A percentile compares a stretch with the other conserved stretches of the same genome.
phyloP scores from a whole-genome alignment of 2,888 invertebrate genomes.

The Lasioglossum lativentre region DNA sequence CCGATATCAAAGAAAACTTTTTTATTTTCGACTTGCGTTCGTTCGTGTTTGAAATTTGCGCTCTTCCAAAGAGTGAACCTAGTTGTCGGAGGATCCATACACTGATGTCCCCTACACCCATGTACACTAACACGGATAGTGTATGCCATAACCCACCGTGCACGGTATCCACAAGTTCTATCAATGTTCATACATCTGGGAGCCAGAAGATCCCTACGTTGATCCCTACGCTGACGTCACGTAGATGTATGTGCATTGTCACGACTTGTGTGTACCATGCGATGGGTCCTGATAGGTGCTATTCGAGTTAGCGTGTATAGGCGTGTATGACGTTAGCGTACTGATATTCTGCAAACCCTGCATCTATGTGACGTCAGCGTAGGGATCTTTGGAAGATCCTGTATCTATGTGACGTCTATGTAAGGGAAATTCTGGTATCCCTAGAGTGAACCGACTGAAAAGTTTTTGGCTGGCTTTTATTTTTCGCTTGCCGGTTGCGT shows the following conservation, averaged over 20 bases:
- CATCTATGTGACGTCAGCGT: neutral
- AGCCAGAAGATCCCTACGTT: neutral
- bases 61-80: slow-evolving; percentile 56
- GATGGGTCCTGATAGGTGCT: neutral
- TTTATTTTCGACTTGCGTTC: slow-evolving; percentile 57
- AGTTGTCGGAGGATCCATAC: neutral
- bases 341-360: neutral
- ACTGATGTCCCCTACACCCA: neutral
- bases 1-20: slow-evolving; percentile 50
- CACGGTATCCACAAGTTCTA: neutral
- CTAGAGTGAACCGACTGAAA: slow-evolving; percentile 52
- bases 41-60: slow-evolving; percentile 50
- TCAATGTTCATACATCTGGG: neutral
- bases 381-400: neutral
- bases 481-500: slow-evolving; percentile 60
- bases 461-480: slow-evolving; percentile 52
- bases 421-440: neutral
- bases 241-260: neutral
- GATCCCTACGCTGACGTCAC: neutral
- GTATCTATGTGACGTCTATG: neutral
- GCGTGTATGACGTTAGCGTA: neutral
- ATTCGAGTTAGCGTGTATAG: neutral
- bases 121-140: neutral
- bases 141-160: neutral
- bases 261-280: too few relatives aligned